Base-by-base conservation (phyloP, 2,888 invertebrate genomes). In the Venusia cambrica region DNA sequence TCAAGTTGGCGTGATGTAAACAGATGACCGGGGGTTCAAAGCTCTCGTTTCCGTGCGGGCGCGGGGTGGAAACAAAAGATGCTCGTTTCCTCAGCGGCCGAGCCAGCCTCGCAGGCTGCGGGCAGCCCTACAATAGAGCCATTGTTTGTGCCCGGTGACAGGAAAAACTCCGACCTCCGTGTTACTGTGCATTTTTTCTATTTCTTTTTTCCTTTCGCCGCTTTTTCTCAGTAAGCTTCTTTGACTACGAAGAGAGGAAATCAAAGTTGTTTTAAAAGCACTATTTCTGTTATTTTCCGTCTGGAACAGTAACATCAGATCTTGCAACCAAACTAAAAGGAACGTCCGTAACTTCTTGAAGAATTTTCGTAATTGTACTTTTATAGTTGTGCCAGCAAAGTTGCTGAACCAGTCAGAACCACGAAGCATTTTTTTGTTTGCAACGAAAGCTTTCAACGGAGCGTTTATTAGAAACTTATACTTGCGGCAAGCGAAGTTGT, bases 141-240 rank as follows among this genome's bases (percentile, higher is more conserved):
- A 85, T 87, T 87, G 87, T 87, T 85, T 85, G 81, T 84, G 75
- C 77, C 77, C 84, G 83, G 83, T 84, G 85, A 84, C 85, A 83
- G 85, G 85, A 85, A 85, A 87, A 87, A 84, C 87, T 83, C 80
- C 84, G 74, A 85, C 85, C 85, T 81, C 85, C 77, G 80, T 84
- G 83, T 83, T 83, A 79, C 83, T 80, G 74, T 81, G 80, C 79
- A 78, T 81, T 84, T 84, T 85, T 85, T n/a, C n/a, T 84, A 80
- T 83, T 80, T 70, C 66, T 75, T 65, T 73, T 71, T 69, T 75
- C 74, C 67, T 51, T 51, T 62, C 60, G 52, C 53, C 59, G 55
- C 59, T 63, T 71, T n/a, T 73, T 76, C 71, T 75, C 67, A 52
- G 73, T 72, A 73, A 76, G 70, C 75, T 70, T 58, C 78, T 84